Evolutionary conservation across 1,140 invertebrate genomes (phyloP), one percentile per base, ranked within the genome.

Genomic region (Panagrolaimus sp.): DNA sequence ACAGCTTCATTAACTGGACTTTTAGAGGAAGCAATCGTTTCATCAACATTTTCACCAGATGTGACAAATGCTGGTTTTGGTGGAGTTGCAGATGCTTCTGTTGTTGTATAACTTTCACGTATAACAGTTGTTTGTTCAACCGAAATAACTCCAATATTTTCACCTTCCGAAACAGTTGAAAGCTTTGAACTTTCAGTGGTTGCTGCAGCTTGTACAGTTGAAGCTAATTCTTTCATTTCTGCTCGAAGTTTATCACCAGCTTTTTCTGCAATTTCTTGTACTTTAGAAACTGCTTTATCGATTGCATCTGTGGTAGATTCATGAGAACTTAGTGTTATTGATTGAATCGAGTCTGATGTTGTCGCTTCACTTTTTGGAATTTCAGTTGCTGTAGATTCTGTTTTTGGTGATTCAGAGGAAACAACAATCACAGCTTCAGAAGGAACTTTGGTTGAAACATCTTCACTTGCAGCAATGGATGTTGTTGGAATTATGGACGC

Each of bases 281-380:
- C 52, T 58, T 58, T 28, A 1, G 52, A 21, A 17, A 58, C 52
- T 12, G 52, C 52, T 58, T 58, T 58, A 14, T 58, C 52, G 5
- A 58, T 58, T 21, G 52, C 52, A 21, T 58, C 52, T 10, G 52
- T 58, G 8, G 52, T 58, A 24, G 14, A 14, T 4, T 52, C 48
- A 12, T 5, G n/a, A n/a, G n/a, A n/a, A n/a, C n/a, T n/a, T n/a
- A n/a, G n/a, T n/a, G n/a, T n/a, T n/a, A n/a, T n/a, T 38, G 32
- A 38, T 38, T 4, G 32, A 38, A 2, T 38, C 2, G 32, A 12
- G 15, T 12, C 28, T 58, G 52, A 21, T 21, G 12, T 8, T 58
- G 52, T 58, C 1, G 52, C 28, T 28, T 12, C 8, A 3, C 21
- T 26, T 58, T 58, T n/a, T n/a, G 4, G 10, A 58, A 10, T 12